Base-by-base conservation (phyloP, 2,797 vertebrate species). In the Xenops minutus region DNA sequence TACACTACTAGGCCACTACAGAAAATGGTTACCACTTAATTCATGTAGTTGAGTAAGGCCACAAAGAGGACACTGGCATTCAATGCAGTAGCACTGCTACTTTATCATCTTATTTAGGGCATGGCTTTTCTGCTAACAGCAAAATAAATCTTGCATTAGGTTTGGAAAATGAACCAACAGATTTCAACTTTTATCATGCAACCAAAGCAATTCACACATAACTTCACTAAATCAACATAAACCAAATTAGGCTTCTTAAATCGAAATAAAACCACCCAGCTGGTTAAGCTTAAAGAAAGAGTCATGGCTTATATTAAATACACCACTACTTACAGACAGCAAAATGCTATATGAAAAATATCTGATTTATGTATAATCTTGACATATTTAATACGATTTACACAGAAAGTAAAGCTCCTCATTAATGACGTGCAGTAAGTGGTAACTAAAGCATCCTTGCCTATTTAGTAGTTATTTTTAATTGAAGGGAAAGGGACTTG, bases 261-360 rank as follows among this genome's bases (percentile, higher is more conserved):
- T 41, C 30, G 64, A 84, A 68, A 37, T 14, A 67, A 61, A 85
- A 23, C 16, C 22, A 80, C 9, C n/a, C 78, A 63, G 54, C 1
- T 21, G 29, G 12, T 23, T 24, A 67, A 79, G 8, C 13, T 15
- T 27, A 7, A 11, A 64, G 37, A 59, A 46, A 19, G 1, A 27
- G 8, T 12, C 12, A 59, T 9, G 26, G 14, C 7, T 83, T 61
- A 14, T 8, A 34, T 32, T 51, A 78, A 74, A 84, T 24, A 56
- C 1, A 2, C 26, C 17, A 37, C 4, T 68, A 79, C 34, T 39
- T 72, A 78, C 0, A 61, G 17, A 30, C 1, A 63, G 20, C 9
- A 67, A 58, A 52, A 48, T 20, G 55, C 12, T 39, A 44, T 9
- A 67, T 52, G 10, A 15, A 69, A 72, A 64, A 29, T 21, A 9